Base-by-base conservation (phyloP, 2,888 invertebrate species). In the Xestia rhomboidea region DNA sequence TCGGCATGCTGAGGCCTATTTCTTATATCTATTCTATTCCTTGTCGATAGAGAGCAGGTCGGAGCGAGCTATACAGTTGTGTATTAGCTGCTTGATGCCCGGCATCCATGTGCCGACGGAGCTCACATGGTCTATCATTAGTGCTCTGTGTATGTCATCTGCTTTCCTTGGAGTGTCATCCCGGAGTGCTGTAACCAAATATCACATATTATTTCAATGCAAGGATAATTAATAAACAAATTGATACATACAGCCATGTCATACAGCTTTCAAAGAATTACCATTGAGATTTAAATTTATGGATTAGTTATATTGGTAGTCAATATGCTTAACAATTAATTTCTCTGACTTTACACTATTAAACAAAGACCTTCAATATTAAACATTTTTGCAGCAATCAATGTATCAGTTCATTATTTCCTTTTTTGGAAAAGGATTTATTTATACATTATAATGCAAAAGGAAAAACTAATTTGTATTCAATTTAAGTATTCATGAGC, bases 51-150 rank as follows among this genome's bases (percentile, higher is more conserved):
- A 92, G n/a, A 96, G 82, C 30, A 96, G 89, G 88, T 96, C 96
- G 38, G 93, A 91, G 30, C 95, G 93, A 74, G 96, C 96, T 81
- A 95, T 93, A 82, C 93, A 95, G 83, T 96, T 95, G 83, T 97
- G 95, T 78, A 97, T 97, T 1, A 97, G 93, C 79, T 97, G 97
- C 87, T 97, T 97, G 46, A 97, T 95, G 63, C 97, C 97, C 0
- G 97, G 96, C 97, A 97, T 97, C 97, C 97, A 97, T 2, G 94
- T 94, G 68, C 97, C 97, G 1, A 97, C 97, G 15, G 95, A 90
- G 79, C 96, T 95, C 0, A 97, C 97, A 93, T 97, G 95, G 80
- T 97, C 97, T 84, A 97, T 97, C 97, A 97, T 97, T 30, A 97
- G 91, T 0, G 95, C 94, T 88, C 97, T 93, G 85, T 97, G 97